A percentile compares a stretch with the other conserved stretches of the same genome.
phyloP scores from a whole-genome alignment of 2,113 vertebrate species.

The Chloroceryle aenea region DNA sequence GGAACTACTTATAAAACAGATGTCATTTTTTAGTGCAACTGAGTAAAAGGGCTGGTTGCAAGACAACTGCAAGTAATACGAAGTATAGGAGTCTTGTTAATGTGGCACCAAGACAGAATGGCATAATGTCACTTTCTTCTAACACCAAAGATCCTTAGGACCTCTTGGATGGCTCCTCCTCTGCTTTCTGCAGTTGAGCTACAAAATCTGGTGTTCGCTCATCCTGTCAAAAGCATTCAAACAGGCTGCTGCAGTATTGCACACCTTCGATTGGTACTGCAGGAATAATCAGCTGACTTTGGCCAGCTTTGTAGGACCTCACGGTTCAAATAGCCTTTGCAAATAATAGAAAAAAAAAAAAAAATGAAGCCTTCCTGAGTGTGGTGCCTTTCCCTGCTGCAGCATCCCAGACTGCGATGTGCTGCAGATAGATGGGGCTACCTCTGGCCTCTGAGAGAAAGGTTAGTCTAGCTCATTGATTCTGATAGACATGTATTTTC shows the following conservation, averaged over 20 bases:
- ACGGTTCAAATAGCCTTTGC: background rate
- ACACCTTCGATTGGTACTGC: background rate
- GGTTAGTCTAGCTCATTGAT: background rate
- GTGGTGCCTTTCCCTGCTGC: background rate
- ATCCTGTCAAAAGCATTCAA: background rate
- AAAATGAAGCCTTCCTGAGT: background rate
- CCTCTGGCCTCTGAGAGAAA: background rate
- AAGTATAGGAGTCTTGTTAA: background rate
- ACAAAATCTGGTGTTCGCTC: background rate
- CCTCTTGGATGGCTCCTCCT: background rate
- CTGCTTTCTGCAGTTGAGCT: background rate
- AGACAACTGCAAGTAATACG: background rate
- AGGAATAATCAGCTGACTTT: background rate
- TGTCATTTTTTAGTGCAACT: background rate
- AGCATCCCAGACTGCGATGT: background rate
- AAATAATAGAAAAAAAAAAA: background rate
- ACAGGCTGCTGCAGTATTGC: fast-evolving
- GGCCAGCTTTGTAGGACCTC: background rate
- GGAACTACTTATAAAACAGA: background rate
- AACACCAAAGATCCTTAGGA: background rate
- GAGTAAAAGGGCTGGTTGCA: background rate
- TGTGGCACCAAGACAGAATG: background rate
- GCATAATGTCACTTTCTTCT: background rate
- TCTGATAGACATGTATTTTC: background rate
- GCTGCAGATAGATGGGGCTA: background rate